Evolutionary conservation across 2,113 vertebrate genomes (phyloP), one percentile per base, ranked within the genome.

Genomic region (Euleptes europaea): DNA sequence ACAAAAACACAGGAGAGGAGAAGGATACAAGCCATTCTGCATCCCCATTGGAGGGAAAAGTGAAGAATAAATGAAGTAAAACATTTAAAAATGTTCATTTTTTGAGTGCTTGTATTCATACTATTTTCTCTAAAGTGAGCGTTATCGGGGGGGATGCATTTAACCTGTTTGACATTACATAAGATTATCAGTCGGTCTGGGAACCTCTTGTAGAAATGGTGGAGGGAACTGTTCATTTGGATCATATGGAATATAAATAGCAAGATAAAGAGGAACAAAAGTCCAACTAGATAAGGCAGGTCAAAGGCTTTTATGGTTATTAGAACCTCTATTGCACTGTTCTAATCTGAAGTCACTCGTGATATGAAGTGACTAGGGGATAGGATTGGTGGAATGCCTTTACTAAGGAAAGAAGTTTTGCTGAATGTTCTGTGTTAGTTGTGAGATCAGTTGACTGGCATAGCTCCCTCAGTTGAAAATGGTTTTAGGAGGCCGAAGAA

Each of bases 251-350:
- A 17, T 78, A 47, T 23, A 49, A 84, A 66, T 21, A 51, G 31
- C 31, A 21, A 10, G 73, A 87, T 87, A 87, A 42, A 79, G 70
- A 67, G 54, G 80, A 86, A 35, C 83, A 80, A 84, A 88, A 86
- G 80, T 89, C 89, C 88, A 47, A 44, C 60, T 17, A 84, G 90
- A 88, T 75, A 89, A 90, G 84, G 77, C 31, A 84, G 82, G 60
- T 63, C 40, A 2, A 60, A 72, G 81, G 0, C 69, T 74, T 35
- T 5, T 13, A 0, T 3, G 12, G 40, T 47, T 31, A 66, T 69
- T 1, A 49, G 81, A 73, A 0, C 0, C 12, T 33, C 73, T 60
- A 28, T 60, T 78, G 49, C 38, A 57, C 57, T 33, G 15, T 69
- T 75, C 65, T 51, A 40, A 42, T 31, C 17, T 70, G 7, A 80